A percentile compares a stretch with the other conserved stretches of the same genome.
phyloP scores from a whole-genome alignment of 2,888 invertebrate species.

The Neoaliturus tenellus region DNA sequence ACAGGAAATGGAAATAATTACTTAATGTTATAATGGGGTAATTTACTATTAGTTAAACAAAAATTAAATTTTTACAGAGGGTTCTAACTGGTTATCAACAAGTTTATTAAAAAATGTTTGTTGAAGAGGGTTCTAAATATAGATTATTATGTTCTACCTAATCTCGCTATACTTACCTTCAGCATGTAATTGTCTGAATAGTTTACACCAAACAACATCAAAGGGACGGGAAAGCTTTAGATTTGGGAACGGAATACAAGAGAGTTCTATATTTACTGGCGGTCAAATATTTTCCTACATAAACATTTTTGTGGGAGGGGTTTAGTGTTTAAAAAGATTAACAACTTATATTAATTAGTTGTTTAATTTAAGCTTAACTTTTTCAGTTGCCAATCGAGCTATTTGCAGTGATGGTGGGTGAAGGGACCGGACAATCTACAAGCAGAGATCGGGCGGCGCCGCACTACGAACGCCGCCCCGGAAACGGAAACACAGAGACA shows the following conservation, averaged over 20 bases:
- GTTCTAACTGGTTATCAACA: neutral
- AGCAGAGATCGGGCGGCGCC: constrained; percentile 9
- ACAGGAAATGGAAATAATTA: too few relatives aligned
- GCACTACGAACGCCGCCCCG: constrained; percentile 15
- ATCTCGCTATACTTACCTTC: constrained; percentile 24
- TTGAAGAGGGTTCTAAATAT: too few relatives aligned
- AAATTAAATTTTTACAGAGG: neutral
- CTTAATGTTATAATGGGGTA: too few relatives aligned
- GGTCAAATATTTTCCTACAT: too few relatives aligned
- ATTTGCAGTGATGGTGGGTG: neutral
- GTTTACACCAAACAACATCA: neutral
- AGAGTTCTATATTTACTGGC: too few relatives aligned
- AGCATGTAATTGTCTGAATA: neutral
- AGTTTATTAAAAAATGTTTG: too few relatives aligned
- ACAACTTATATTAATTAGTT: neutral
- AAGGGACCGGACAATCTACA: constrained; percentile 18
- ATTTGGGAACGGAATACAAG: neutral
- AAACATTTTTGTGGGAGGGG: too few relatives aligned
- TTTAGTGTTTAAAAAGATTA: too few relatives aligned
- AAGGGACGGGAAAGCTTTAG: neutral
- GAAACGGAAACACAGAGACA: constrained; percentile 20
- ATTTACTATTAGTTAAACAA: too few relatives aligned
- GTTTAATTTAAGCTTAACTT: neutral
- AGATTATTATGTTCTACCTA: too few relatives aligned
- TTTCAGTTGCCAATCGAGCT: neutral